These are phyloP conservation scores for Coenobita brevimanus DNA, from an alignment of 1,140 invertebrate genomes.

Conservation along the genomic window DNA sequence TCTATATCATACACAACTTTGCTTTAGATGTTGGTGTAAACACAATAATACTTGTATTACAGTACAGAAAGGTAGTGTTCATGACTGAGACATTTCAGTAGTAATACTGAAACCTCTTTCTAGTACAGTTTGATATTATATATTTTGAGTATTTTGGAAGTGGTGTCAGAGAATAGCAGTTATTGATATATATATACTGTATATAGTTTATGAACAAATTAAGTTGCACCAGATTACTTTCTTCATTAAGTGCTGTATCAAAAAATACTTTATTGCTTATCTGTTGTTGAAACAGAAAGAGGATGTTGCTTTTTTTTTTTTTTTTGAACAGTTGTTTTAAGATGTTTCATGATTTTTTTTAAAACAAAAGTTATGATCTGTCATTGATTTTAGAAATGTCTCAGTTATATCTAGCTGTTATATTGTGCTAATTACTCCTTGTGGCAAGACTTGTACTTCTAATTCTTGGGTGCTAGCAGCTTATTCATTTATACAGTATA, in stretches of 20 bases:
- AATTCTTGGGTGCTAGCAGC: background rate
- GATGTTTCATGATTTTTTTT: no score
- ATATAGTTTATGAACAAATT: no score
- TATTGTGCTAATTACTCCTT: conserved; percentile 51
- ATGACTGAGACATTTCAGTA: conserved; percentile 46
- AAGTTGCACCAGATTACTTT: no score
- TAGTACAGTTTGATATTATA: background rate
- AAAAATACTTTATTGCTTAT: no score
- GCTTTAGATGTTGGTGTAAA: conserved; percentile 62
- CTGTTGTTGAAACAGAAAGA: no score
- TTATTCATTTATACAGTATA: conserved; percentile 16
- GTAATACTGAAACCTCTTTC: background rate
- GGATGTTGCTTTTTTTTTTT: no score
- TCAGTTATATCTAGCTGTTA: conserved; percentile 37
- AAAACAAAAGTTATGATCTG: background rate
- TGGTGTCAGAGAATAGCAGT: no score
- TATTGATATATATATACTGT: no score
- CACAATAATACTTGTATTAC: conserved; percentile 32
- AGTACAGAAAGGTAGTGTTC: conserved; percentile 20
- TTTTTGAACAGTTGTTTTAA: no score
- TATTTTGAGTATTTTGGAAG: no score
- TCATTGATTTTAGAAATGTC: conserved; percentile 32
- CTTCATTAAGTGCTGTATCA: no score
- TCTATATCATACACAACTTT: conserved; percentile 29
- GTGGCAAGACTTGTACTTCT: conserved; percentile 12